Evolutionary conservation across 1,140 invertebrate species (phyloP), one percentile per base, ranked within the genome.

Genomic region (Pissodes strobi): DNA sequence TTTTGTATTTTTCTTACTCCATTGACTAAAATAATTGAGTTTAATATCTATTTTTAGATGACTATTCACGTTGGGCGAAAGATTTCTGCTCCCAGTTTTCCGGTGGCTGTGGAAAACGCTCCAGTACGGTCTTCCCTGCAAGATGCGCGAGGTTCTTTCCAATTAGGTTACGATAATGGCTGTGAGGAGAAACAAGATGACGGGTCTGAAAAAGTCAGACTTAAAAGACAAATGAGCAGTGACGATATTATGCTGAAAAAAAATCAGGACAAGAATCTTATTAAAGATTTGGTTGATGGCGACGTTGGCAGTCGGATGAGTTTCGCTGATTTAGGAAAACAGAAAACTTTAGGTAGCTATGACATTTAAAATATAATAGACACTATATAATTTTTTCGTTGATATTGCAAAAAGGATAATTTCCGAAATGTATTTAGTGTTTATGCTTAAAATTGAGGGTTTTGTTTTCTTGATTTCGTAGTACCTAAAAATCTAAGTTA

Each of bases 141-240:
- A 69, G 90, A 91, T 77, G 88, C 88, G 13, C 83, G 89, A 49
- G 87, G 89, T 45, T 86, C 86, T 9, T 79, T 88, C 52, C 85
- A 87, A 61, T 81, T 91, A 66, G 84, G 89, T 65, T 86, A 89
- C 64, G 88, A 71, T 17, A 86, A 86, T 67, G 82, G 82, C 18
- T 82, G 82, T 69, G 78, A 70, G 27, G 80, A 70, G 82, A 82
- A 69, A 82, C 83, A 61, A 82, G 86, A 72, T 77, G 80, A 69
- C 67, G 85, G 73, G 75, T 82, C 73, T 62, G 84, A 78, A 78
- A 86, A 79, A 75, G 79, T 63, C 80, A 66, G 82, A 82, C 76
- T 86, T 53, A 81, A 81, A 65, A 69, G 85, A 30, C 85, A 86
- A 67, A 77, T 82, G 55, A 83, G 82, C 64, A 82, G 77, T 64